phyloP scores from a whole-genome alignment of 2,113 vertebrate species.

The Ginglymostoma cirratum region DNA sequence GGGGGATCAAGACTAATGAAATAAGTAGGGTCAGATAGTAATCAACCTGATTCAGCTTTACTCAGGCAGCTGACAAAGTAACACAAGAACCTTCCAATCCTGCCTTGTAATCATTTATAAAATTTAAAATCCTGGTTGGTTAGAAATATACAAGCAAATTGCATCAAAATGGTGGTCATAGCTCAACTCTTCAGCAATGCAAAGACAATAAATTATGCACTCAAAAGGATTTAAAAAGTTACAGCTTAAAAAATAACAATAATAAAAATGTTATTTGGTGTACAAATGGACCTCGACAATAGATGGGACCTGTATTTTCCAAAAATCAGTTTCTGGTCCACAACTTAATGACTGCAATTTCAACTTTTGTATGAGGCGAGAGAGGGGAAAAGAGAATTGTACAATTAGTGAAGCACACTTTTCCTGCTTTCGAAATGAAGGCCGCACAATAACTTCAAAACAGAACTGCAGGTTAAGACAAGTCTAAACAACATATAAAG shows the following conservation, averaged over 20 bases:
- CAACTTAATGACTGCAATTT: neutral
- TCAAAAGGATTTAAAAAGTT: neutral
- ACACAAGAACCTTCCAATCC: neutral
- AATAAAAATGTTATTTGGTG: neutral
- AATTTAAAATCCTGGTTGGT: no score
- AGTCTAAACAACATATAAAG: neutral
- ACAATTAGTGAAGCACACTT: neutral
- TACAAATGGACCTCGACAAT: neutral
- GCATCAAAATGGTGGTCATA: neutral
- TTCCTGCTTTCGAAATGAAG: neutral
- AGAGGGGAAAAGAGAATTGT: neutral
- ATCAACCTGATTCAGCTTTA: neutral
- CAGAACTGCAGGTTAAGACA: neutral
- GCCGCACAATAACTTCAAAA: neutral
- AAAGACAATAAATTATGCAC: neutral
- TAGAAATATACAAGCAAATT: neutral
- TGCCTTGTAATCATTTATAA: neutral
- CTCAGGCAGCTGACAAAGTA: neutral
- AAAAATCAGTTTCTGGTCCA: neutral
- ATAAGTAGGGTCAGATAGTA: neutral
- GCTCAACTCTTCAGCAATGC: neutral
- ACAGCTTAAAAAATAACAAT: neutral
- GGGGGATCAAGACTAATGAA: neutral
- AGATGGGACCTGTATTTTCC: neutral
- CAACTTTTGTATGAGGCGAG: neutral